Conservation (phyloP, 2,797 vertebrate genomes). For the Neostethus bicornis region DNA sequence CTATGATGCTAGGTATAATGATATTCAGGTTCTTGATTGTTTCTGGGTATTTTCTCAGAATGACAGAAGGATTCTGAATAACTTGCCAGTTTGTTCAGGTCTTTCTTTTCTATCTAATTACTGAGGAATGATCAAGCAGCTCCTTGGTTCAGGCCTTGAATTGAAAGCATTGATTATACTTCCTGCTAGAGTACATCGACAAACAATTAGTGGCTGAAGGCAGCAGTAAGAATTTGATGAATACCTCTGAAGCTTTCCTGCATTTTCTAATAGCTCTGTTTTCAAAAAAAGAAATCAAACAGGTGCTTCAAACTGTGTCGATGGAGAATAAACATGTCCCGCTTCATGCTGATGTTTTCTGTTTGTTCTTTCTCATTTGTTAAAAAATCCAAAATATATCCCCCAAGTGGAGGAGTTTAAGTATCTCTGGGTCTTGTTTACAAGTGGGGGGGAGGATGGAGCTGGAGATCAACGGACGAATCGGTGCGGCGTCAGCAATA, state of each 20-base stretch:
- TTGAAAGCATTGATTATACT: constrained; percentile 57
- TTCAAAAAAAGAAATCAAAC: constrained; percentile 16
- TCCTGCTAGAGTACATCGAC: constrained; percentile 36
- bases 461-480: too few relatives aligned
- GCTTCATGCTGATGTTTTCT: not conserved
- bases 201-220: constrained; percentile 41
- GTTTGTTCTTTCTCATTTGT: constrained; percentile 12
- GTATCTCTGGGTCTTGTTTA: too few relatives aligned
- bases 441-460: too few relatives aligned
- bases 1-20: not conserved
- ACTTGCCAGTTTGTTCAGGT: constrained; percentile 16
- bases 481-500: too few relatives aligned
- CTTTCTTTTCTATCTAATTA: constrained; percentile 57
- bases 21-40: not conserved
- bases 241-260: constrained; percentile 22
- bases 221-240: constrained; percentile 30
- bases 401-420: not conserved
- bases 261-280: constrained; percentile 28
- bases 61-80: not conserved
- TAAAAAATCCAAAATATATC: not conserved
- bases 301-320: constrained; percentile 16
- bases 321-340: constrained; percentile 4
- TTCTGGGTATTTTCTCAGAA: constrained; percentile 6
- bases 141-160: constrained; percentile 29
- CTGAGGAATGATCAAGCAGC: constrained; percentile 39